Evolutionary conservation across 2,888 invertebrate species (phyloP).

Genomic region (Lasioglossum calceatum): DNA sequence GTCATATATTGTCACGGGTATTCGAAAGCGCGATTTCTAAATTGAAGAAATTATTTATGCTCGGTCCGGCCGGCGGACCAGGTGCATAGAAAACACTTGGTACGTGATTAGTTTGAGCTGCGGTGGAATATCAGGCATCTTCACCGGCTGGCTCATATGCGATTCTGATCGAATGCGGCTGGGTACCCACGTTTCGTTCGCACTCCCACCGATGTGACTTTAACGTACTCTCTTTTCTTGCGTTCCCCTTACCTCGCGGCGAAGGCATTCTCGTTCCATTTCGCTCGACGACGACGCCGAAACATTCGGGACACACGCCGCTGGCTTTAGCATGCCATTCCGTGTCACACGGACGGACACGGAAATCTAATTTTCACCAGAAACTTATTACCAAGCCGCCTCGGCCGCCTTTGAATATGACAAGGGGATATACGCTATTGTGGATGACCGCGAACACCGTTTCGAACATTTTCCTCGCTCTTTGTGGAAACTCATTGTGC

Average conservation of each 20-base stretch:
- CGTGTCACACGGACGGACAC: conserved; percentile 78
- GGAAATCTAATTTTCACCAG: conserved; percentile 81
- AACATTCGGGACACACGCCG: conserved; percentile 77
- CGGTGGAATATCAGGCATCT: conserved; percentile 59
- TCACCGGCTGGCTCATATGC: conserved; percentile 65
- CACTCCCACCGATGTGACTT: conserved; percentile 60
- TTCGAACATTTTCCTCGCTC: not conserved
- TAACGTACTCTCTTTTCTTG: conserved; percentile 56
- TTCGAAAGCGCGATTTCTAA: conserved; percentile 58
- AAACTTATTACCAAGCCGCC: conserved; percentile 29
- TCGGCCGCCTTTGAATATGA: conserved; percentile 24
- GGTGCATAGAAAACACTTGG: conserved; percentile 58
- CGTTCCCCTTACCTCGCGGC: conserved; percentile 40
- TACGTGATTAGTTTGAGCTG: conserved; percentile 63
- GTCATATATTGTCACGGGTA: not conserved
- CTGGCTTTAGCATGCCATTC: conserved; percentile 78
- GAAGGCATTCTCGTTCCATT: conserved; percentile 51
- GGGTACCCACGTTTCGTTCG: conserved; percentile 58
- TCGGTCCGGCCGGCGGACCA: not conserved
- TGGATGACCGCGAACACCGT: not conserved
- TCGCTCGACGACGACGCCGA: conserved; percentile 40
- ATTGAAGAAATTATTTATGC: conserved; percentile 53
- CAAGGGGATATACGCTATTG: conserved; percentile 13
- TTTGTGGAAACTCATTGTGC: conserved; percentile 28
- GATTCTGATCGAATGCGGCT: conserved; percentile 70